Conservation (phyloP, 92 coral and sea anemone species). For the Epizoanthus ramosus region DNA sequence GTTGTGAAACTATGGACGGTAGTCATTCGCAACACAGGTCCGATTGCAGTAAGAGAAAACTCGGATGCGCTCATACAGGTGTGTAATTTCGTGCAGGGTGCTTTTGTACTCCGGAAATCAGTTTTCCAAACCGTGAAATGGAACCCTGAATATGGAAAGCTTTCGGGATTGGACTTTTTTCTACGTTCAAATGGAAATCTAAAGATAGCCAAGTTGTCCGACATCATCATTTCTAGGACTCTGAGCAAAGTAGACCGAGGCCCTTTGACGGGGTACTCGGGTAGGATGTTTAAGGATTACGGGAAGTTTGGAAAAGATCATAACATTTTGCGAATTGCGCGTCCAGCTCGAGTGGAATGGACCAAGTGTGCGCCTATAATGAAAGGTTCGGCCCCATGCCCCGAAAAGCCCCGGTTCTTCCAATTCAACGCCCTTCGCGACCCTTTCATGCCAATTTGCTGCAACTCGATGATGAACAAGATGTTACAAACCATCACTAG, state of each 20-base stretch:
- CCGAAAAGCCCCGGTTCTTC: not conserved
- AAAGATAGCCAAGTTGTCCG: constrained; percentile 39
- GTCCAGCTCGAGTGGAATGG: constrained; percentile 25
- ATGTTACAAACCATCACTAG: constrained; percentile 3
- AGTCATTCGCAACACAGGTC: constrained; percentile 30
- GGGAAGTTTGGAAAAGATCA: constrained; percentile 35
- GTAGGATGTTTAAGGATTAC: constrained; percentile 30
- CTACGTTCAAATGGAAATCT: constrained; percentile 38
- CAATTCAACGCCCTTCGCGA: constrained; percentile 19
- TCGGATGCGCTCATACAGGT: constrained; percentile 18
- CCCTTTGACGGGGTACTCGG: constrained; percentile 6
- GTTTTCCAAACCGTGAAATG: constrained; percentile 10
- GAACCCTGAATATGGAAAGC: constrained; percentile 38
- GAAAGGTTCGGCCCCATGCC: constrained; percentile 14
- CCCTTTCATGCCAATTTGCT: constrained; percentile 33
- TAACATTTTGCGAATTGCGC: constrained; percentile 23
- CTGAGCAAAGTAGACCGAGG: constrained; percentile 27
- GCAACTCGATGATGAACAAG: constrained; percentile 21
- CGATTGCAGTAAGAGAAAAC: constrained; percentile 6
- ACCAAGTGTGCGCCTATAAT: constrained; percentile 30
- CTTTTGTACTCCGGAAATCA: constrained; percentile 23
- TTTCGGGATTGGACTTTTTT: constrained; percentile 18
- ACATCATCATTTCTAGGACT: constrained; percentile 2
- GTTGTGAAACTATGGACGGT: constrained; percentile 23
- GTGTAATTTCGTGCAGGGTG: constrained; percentile 23